These are phyloP conservation scores for Euleptes europaea DNA, from an alignment of 2,113 vertebrate species.

Conservation along the genomic window DNA sequence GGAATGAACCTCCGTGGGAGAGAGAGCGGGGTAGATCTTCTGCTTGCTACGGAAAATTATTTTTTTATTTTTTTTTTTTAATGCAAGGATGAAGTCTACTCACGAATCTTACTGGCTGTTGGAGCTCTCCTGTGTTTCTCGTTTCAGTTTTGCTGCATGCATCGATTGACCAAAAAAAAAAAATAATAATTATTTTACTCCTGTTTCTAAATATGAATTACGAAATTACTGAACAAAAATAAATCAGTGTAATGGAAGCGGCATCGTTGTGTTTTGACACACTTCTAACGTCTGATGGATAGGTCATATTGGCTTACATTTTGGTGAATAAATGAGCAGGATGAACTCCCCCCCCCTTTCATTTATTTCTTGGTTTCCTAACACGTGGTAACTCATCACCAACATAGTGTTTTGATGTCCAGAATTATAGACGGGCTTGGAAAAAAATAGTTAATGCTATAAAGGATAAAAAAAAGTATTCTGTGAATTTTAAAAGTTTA, in stretches of 20 bases:
- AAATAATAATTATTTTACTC: background rate
- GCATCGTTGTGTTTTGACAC: background rate
- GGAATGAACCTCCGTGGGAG: constrained; percentile 37
- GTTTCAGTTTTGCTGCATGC: background rate
- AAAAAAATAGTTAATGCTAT: background rate
- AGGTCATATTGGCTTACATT: background rate
- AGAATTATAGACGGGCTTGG: background rate
- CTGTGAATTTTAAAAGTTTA: background rate
- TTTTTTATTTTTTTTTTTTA: too few species aligned
- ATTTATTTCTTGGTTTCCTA: background rate
- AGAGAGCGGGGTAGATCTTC: constrained; percentile 10
- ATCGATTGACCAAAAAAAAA: constrained; percentile 26
- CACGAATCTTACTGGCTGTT: background rate
- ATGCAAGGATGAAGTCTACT: background rate
- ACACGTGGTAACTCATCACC: background rate
- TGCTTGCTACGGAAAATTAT: background rate
- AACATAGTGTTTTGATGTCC: background rate
- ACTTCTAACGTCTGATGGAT: background rate
- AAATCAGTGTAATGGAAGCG: background rate
- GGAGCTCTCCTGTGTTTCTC: background rate
- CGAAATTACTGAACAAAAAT: background rate
- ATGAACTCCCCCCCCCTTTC: background rate
- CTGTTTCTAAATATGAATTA: constrained; percentile 18
- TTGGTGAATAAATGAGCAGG: background rate
- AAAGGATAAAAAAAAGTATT: background rate